These are phyloP conservation scores for Deilephila elpenor DNA, from an alignment of 2,888 invertebrate species.

Conservation along the genomic window DNA sequence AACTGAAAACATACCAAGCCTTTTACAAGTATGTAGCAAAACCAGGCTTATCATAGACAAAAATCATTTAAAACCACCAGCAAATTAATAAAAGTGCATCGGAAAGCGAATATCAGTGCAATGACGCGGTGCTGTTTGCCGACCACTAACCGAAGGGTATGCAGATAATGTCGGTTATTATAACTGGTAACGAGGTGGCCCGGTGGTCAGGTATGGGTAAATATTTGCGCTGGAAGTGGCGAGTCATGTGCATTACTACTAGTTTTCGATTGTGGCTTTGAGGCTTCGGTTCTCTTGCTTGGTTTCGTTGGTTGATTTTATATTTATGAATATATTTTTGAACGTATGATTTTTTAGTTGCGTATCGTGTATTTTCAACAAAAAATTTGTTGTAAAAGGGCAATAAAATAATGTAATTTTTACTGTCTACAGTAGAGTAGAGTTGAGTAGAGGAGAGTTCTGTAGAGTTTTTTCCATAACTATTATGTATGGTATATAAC, in stretches of 20 bases:
- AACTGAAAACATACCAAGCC: too few species aligned
- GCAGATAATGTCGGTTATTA: slow-evolving; percentile 32
- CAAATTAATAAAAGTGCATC: not conserved
- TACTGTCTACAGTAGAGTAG: too few species aligned
- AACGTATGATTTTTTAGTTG: not conserved
- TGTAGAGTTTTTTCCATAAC: too few species aligned
- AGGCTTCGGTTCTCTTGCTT: not conserved
- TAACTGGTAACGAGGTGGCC: slow-evolving; percentile 39
- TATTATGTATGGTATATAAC: too few species aligned
- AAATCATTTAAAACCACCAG: not conserved
- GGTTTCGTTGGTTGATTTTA: not conserved
- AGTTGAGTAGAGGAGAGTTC: too few species aligned
- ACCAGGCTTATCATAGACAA: not conserved
- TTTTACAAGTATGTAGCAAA: too few species aligned
- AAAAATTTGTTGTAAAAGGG: too few species aligned
- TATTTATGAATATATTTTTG: not conserved
- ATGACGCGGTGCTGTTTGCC: slow-evolving; percentile 19
- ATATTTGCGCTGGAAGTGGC: slow-evolving; percentile 45
- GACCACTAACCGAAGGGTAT: slow-evolving; percentile 27
- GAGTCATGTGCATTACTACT: slow-evolving; percentile 38
- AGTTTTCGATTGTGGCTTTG: slow-evolving; percentile 29
- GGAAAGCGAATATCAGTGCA: slow-evolving; percentile 6
- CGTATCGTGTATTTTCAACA: too few species aligned
- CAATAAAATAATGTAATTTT: too few species aligned
- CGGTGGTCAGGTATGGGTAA: slow-evolving; percentile 47